Base-by-base conservation (phyloP, 2,888 invertebrate species). In the Phyllotreta striolata region DNA sequence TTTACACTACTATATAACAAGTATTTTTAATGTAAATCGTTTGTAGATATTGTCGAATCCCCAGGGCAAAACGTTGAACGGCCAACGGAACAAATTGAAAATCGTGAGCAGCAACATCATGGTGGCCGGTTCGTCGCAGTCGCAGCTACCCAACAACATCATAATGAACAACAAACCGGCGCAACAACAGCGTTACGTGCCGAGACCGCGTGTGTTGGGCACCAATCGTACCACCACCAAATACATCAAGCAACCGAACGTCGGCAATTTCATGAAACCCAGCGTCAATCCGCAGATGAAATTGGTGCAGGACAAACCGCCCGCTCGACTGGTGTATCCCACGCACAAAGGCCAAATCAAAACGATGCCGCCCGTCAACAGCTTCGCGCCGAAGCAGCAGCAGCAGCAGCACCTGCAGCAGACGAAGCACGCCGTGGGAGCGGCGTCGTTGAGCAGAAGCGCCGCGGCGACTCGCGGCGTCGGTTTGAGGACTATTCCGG, bases 41-140 rank as follows among this genome's bases (percentile, higher is more conserved):
- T 51, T 55, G 10, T 56, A 76, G 76, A 71, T 75, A 9, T 54
- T 74, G 24, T 66, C 69, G 37, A 63, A 64, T 37, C 39, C 67
- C 10, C 63, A 66, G 40, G 68, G 65, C 12, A 75, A 76, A 55
- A 75, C 80, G 3, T 74, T 74, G 4, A 81, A 81, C 64, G 81
- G 81, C 6, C 81, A 81, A 70, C 74, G 79, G 64, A 79, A 72
- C 66, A 81, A 82, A 74, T 70, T 82, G n/a, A 82, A 82, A 71
- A 78, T 82, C 55, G 63, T 82, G 24, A 54, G 49, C 37, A 77
- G 80, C 59, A 82, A 82, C 66, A 76, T 81, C 37, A 70, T 80
- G 4, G 73, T 79, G 67, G 73, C 76, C 6, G 74, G 77, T 55
- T 64, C 72, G 12, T 71, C 77, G 12, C 73, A 77, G 12, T 71